These are phyloP conservation scores for Clanis bilineata DNA, from an alignment of 2,888 invertebrate genomes.

Conservation along the genomic window DNA sequence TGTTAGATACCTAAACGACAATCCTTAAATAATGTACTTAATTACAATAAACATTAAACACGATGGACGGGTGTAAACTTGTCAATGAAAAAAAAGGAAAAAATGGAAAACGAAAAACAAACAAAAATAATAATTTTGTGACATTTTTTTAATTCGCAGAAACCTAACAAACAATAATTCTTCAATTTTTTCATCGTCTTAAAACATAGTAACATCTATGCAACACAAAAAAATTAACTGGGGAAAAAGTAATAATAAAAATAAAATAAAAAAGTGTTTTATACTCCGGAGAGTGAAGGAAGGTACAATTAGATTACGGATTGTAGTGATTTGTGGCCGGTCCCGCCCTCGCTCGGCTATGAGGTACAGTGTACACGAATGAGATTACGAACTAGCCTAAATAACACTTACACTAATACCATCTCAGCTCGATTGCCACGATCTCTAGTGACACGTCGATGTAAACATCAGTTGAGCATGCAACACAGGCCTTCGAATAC, in stretches of 20 bases:
- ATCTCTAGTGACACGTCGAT: constrained; percentile 36
- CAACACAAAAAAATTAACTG: constrained; percentile 81
- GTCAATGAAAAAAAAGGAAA: constrained; percentile 57
- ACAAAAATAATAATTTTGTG: constrained; percentile 75
- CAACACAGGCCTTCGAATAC: no score
- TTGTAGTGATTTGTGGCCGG: constrained; percentile 64
- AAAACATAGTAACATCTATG: constrained; percentile 84
- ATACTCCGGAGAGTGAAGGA: constrained; percentile 79
- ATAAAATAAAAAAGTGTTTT: constrained; percentile 73
- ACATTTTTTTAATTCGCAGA: constrained; percentile 82
- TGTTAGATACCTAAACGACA: constrained; percentile 70
- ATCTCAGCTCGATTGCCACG: constrained; percentile 46
- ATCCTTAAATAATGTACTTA: constrained; percentile 76
- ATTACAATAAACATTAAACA: constrained; percentile 76
- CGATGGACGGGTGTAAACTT: constrained; percentile 82
- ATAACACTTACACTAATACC: constrained; percentile 69
- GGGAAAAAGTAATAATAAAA: constrained; percentile 72
- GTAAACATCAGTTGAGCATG: constrained; percentile 51
- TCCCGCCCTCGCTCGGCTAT: constrained; percentile 57
- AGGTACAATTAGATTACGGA: constrained; percentile 81
- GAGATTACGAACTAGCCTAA: constrained; percentile 77
- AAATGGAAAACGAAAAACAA: constrained; percentile 62
- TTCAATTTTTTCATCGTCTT: constrained; percentile 74
- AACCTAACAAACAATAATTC: constrained; percentile 83
- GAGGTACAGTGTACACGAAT: constrained; percentile 79